phyloP scores from a whole-genome alignment of 2,888 invertebrate species.

The Cryptosula pallasiana region DNA sequence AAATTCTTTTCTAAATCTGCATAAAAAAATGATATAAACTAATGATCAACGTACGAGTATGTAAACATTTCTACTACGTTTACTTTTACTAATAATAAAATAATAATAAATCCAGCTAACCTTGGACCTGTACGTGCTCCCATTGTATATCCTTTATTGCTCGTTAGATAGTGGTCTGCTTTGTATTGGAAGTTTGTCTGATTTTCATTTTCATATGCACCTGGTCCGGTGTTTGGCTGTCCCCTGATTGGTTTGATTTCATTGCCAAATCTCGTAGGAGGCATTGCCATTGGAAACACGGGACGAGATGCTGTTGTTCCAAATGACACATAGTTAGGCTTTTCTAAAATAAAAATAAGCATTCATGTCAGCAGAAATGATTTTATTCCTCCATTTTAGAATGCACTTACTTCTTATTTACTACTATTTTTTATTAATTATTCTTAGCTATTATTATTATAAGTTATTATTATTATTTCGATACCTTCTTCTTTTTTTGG shows the following conservation, averaged over 20 bases:
- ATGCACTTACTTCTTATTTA: no score
- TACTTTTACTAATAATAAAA: no score
- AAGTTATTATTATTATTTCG: no score
- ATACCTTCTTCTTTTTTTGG: no score
- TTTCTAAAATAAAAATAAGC: constrained; percentile 34
- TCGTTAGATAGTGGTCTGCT: constrained; percentile 42
- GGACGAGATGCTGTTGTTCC: constrained; percentile 46
- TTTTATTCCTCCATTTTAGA: not conserved
- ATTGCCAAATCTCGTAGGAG: constrained; percentile 49
- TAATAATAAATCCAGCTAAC: constrained; percentile 28
- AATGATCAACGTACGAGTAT: no score
- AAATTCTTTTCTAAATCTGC: constrained; percentile 22
- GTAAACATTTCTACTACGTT: no score
- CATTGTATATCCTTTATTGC: constrained; percentile 48
- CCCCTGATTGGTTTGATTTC: constrained; percentile 47
- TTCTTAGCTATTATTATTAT: no score
- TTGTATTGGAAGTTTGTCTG: constrained; percentile 47
- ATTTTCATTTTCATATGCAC: constrained; percentile 51
- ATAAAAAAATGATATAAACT: not conserved
- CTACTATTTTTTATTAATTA: no score
- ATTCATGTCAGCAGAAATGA: not conserved
- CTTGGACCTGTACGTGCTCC: constrained; percentile 50
- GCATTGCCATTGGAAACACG: constrained; percentile 47
- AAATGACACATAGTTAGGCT: constrained; percentile 44
- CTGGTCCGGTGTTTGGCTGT: constrained; percentile 49